Evolutionary conservation across 2,797 vertebrate genomes (phyloP), one percentile per base, ranked within the genome.

Genomic region (Synaphobranchus kaupii): DNA sequence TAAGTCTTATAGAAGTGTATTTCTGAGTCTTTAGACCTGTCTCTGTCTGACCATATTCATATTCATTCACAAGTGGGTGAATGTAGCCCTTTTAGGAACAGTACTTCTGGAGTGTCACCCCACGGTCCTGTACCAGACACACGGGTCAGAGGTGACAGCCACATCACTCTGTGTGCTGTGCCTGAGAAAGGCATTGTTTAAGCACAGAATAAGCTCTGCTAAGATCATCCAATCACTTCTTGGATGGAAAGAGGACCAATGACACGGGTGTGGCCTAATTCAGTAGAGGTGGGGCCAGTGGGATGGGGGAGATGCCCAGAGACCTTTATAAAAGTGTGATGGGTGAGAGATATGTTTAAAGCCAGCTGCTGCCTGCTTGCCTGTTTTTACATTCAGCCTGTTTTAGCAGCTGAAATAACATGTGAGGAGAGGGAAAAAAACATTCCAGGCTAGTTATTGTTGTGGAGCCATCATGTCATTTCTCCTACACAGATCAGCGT

Each of bases 321-420:
- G 44, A 82, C 78, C 52, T 56, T 52, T 47, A 31, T 25, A 82
- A 82, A 13, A 20, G 25, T 1, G 76, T 39, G 31, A 80, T 44
- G 44, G 76, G 76, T 47, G 25, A 47, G 10, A 10, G 39, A 48
- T 82, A 52, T 52, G 25, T 82, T 52, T 82, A 82, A 50, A 25
- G 78, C 44, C 78, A 28, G 50, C 44, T 50, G 15, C 47, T 82
- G 20, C 17, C 78, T 81, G 28, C 7, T 3, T 4, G 54, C 54
- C 15, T 28, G 8, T 83, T 52, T 52, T 83, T 56, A 56, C 47
- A 44, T 34, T 81, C 44, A 22, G 22, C 9, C 34, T 22, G 2
- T 84, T 56, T 20, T 84, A 58, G 56, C 83, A 84, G 83, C 83
- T 56, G 83, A 58, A 60, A 31, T 56, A 34, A 84, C 83, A 56